Percentiles rank a stretch among this genome's conserved stretches.
Evolutionary conservation across 2,888 invertebrate species (phyloP).

Genomic region (Drosophila vallismaia): DNA sequence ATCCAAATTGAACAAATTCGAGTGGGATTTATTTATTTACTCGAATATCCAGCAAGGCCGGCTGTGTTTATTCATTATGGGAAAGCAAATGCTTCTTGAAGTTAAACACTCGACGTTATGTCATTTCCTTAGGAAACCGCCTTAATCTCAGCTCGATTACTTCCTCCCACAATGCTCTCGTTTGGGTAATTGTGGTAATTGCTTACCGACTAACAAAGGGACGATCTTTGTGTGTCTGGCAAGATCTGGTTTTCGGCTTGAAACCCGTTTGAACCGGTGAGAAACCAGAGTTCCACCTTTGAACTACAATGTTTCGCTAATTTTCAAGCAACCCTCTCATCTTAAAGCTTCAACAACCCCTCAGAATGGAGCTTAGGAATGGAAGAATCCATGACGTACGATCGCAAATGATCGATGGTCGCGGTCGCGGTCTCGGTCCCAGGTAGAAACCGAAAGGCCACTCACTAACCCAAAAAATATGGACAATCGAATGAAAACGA

Average conservation of each 20-base stretch:
- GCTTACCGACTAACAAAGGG: conserved; percentile 41
- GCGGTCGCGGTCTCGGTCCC: not conserved
- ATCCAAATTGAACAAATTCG: conserved; percentile 34
- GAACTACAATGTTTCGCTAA: conserved; percentile 5
- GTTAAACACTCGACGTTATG: conserved; percentile 37
- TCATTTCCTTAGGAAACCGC: conserved; percentile 36
- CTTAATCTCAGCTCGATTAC: conserved; percentile 48
- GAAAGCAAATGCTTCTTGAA: conserved; percentile 20
- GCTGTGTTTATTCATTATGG: conserved; percentile 19
- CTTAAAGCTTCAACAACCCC: not conserved
- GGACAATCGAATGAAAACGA: conserved; percentile 27
- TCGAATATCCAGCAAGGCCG: not conserved
- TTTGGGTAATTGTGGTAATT: conserved; percentile 63
- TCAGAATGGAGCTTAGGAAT: not conserved
- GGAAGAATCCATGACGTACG: no score
- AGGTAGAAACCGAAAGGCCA: not conserved
- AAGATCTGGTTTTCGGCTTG: conserved; percentile 34
- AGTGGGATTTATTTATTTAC: conserved; percentile 47
- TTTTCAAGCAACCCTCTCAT: conserved; percentile 8
- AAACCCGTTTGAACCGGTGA: conserved; percentile 51
- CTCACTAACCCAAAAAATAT: conserved; percentile 8
- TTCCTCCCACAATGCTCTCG: conserved; percentile 62
- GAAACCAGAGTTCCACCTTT: conserved; percentile 14
- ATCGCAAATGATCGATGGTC: conserved; percentile 20
- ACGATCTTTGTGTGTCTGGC: conserved; percentile 47